phyloP scores from a whole-genome alignment of 2,113 vertebrate genomes.

The Motacilla alba region DNA sequence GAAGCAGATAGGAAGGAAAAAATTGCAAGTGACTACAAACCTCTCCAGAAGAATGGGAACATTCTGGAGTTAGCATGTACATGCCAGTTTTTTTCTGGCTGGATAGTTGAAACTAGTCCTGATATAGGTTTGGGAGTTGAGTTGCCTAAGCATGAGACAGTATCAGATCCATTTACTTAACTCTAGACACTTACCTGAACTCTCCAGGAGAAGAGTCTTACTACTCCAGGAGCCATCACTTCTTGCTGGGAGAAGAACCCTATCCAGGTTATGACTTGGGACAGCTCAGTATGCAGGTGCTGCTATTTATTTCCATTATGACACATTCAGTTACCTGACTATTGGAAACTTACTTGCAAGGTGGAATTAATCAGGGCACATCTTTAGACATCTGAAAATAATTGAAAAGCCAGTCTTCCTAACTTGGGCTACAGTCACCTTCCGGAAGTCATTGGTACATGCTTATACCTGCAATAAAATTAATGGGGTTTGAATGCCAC shows the following conservation, averaged over 20 bases:
- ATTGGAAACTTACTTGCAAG: not conserved
- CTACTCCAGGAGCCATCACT: not conserved
- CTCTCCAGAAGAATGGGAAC: not conserved
- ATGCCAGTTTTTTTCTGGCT: not conserved
- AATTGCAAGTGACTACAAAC: not conserved
- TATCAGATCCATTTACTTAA: not conserved
- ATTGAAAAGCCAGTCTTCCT: not conserved
- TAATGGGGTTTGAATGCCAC: not conserved
- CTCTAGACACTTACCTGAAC: rapidly evolving
- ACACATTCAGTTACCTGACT: not conserved
- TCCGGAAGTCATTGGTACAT: not conserved
- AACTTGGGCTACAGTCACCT: not conserved
- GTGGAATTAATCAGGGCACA: not conserved
- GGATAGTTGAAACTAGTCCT: not conserved
- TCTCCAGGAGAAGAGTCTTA: not conserved
- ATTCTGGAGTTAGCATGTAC: not conserved
- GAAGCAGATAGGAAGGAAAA: not conserved
- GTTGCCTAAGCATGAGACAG: not conserved
- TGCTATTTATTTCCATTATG: not conserved
- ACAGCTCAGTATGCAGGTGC: not conserved
- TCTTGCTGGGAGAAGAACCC: not conserved
- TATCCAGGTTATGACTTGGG: not conserved
- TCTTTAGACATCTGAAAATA: not conserved
- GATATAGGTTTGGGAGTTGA: not conserved
- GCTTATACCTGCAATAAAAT: not conserved